These are phyloP conservation scores for Melinaea menophilus DNA, from an alignment of 2,888 invertebrate species.

Conservation along the genomic window DNA sequence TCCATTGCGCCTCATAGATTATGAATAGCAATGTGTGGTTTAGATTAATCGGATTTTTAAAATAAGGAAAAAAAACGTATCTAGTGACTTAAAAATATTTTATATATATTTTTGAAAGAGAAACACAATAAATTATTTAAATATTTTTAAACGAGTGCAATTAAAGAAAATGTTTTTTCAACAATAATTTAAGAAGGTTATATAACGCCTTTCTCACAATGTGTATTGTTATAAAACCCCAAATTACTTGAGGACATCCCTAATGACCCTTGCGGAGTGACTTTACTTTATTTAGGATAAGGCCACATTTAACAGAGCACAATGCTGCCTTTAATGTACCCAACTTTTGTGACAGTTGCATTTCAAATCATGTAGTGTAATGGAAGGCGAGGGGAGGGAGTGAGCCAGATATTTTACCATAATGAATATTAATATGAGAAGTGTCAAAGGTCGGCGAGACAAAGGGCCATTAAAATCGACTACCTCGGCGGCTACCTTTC, in stretches of 20 bases:
- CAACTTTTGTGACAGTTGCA: constrained; percentile 13
- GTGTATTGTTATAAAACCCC: constrained; percentile 29
- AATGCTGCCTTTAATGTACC: constrained; percentile 18
- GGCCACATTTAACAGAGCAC: constrained; percentile 44
- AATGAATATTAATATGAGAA: constrained; percentile 8
- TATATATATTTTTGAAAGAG: no score
- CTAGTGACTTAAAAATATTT: no score
- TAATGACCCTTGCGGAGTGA: constrained; percentile 52
- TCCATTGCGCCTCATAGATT: no score
- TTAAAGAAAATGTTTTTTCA: neutral
- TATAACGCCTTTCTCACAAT: constrained; percentile 20
- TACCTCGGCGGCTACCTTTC: constrained; percentile 28
- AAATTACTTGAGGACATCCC: constrained; percentile 50
- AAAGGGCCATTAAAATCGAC: constrained; percentile 25
- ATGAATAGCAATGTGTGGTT: no score
- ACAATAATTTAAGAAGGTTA: neutral
- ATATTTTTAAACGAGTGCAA: no score
- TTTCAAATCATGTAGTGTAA: neutral
- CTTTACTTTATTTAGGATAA: constrained; percentile 45
- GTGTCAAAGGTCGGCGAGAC: constrained; percentile 17
- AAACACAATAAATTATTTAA: no score
- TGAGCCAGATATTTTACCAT: neutral
- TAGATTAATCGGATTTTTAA: no score
- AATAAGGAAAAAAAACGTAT: no score
- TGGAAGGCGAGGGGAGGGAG: no score